Conservation (phyloP, 2,113 vertebrate genomes). For the Lucifuga dentata region DNA sequence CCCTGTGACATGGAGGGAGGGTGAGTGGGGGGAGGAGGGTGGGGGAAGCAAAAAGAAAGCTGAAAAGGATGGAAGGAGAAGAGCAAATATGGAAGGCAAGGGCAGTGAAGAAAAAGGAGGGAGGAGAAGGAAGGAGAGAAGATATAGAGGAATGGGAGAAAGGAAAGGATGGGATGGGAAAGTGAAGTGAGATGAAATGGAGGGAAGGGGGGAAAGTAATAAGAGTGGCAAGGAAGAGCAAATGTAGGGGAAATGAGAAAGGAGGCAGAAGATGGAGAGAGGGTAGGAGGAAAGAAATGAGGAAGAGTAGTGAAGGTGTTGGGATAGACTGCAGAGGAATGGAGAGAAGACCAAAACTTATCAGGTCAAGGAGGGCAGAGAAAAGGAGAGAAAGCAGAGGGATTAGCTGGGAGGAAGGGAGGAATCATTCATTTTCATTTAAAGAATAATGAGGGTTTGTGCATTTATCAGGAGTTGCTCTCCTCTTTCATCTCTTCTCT, state of each 20-base stretch:
- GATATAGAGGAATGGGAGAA: neutral
- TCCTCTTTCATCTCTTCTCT: constrained; percentile 61
- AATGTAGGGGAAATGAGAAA: neutral
- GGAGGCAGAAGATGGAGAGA: neutral
- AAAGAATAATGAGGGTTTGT: constrained; percentile 58
- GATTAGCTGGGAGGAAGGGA: constrained; percentile 4
- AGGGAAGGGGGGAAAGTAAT: neutral
- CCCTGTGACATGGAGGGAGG: constrained; percentile 67
- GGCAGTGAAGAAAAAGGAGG: constrained; percentile 3
- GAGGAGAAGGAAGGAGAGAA: neutral
- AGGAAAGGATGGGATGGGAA: neutral
- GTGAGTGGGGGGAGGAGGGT: constrained; percentile 3
- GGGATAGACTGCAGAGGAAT: constrained; percentile 29
- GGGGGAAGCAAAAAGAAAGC: constrained; percentile 13
- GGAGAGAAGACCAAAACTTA: constrained; percentile 42
- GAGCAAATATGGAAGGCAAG: neutral
- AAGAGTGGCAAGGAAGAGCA: neutral
- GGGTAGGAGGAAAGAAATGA: constrained; percentile 23
- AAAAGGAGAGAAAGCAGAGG: constrained; percentile 14
- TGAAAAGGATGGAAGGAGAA: constrained; percentile 12
- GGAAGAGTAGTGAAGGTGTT: constrained; percentile 12
- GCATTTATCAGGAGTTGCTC: constrained; percentile 61
- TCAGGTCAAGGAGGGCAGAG: constrained; percentile 49
- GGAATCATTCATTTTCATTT: constrained; percentile 55
- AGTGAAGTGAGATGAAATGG: too few relatives aligned